A percentile compares a stretch with the other conserved stretches of the same genome.
phyloP scores from a whole-genome alignment of 2,113 vertebrate species.

The Azemiops feae region DNA sequence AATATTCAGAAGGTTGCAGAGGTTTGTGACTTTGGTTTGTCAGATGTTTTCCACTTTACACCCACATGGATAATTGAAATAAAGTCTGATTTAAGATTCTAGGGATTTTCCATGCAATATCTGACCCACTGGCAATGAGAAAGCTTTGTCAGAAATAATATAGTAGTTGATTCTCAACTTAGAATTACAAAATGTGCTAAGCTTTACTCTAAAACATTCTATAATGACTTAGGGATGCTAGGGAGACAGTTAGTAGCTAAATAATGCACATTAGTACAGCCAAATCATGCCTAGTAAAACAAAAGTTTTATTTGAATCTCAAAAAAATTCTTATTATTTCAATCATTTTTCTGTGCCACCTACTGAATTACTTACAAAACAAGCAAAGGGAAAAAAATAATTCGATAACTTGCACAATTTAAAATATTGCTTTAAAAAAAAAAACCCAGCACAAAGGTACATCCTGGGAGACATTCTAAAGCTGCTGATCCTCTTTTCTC shows the following conservation, averaged over 20 bases:
- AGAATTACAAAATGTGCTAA: neutral
- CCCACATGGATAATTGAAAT: neutral
- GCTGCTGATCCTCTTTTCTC: slow-evolving; percentile 15
- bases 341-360: neutral
- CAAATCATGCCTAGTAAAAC: neutral
- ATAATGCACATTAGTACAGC: neutral
- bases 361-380: neutral
- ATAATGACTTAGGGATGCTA: neutral
- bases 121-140: neutral
- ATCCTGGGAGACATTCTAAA: slow-evolving; percentile 13
- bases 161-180: neutral
- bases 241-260: neutral
- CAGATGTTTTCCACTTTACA: neutral
- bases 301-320: neutral
- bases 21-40: neutral
- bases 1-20: neutral
- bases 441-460: neutral
- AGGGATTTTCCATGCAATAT: neutral
- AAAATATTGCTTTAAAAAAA: neutral
- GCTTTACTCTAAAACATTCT: neutral
- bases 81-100: neutral
- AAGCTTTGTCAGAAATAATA: neutral
- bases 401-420: neutral
- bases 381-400: neutral
- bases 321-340: neutral